Percentiles rank a stretch among this genome's conserved stretches.
Conservation (phyloP, 1,140 invertebrate species). For the Forficula auricularia region DNA sequence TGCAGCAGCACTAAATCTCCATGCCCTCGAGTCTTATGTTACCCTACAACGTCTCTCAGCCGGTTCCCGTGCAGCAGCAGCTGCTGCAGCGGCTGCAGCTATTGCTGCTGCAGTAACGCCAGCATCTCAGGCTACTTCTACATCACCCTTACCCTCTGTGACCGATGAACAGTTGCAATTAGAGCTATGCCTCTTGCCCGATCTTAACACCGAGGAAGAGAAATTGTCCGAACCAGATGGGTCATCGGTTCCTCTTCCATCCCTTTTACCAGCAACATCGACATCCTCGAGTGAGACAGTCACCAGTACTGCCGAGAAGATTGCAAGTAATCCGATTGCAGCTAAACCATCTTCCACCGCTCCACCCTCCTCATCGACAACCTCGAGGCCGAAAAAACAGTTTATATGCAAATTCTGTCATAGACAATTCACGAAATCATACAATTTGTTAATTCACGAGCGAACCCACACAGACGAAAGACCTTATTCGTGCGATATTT, state of each 20-base stretch:
- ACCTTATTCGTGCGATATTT: conserved; percentile 95
- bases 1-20: conserved; percentile 58
- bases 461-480: conserved; percentile 95
- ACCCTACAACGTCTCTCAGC: conserved; percentile 50
- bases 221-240: not conserved
- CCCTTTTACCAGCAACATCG: not conserved
- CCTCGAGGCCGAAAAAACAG: conserved; percentile 44
- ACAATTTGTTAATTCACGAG: conserved; percentile 94
- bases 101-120: conserved; percentile 9
- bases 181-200: too few species aligned
- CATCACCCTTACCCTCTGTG: not conserved
- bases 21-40: conserved; percentile 65
- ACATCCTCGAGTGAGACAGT: not conserved
- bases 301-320: not conserved
- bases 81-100: conserved; percentile 17
- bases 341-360: conserved; percentile 15
- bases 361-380: conserved; percentile 26
- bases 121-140: not conserved
- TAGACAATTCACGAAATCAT: conserved; percentile 92
- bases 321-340: not conserved
- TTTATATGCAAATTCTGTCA: conserved; percentile 89
- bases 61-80: conserved; percentile 27
- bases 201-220: not conserved
- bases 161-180: not conserved
- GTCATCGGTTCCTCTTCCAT: not conserved